These are phyloP conservation scores for Drosophila fulvimacula DNA, from an alignment of 2,888 invertebrate genomes.

Conservation along the genomic window DNA sequence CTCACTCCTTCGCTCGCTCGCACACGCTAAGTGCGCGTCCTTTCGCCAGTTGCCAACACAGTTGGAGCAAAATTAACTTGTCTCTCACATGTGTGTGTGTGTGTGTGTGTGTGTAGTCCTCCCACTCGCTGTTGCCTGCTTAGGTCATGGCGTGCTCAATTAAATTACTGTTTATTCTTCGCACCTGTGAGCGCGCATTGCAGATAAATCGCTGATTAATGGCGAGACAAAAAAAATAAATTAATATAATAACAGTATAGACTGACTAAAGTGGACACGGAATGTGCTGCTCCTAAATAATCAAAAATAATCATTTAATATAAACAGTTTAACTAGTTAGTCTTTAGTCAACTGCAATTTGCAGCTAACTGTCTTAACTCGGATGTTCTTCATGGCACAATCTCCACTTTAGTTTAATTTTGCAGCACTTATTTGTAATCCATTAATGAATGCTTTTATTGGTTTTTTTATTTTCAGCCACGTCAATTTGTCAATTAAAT, in stretches of 20 bases:
- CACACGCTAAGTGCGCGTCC: background rate
- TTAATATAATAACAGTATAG: constrained; percentile 3
- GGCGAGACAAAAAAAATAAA: background rate
- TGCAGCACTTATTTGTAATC: background rate
- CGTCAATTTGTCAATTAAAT: constrained; percentile 60
- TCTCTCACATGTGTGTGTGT: background rate
- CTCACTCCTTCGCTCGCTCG: background rate
- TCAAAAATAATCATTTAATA: background rate
- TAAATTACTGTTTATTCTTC: constrained; percentile 46
- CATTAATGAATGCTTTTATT: constrained; percentile 2
- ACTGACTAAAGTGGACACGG: background rate
- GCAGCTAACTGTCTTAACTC: background rate
- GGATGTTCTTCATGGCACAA: background rate
- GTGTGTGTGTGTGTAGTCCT: background rate
- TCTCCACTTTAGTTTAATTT: background rate
- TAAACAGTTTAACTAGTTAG: background rate
- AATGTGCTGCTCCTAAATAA: background rate
- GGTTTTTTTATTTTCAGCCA: constrained; percentile 36
- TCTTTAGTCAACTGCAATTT: background rate
- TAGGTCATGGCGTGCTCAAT: constrained; percentile 38
- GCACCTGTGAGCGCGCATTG: constrained; percentile 26
- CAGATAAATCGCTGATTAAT: constrained; percentile 38
- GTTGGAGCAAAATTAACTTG: constrained; percentile 25
- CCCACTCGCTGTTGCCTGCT: background rate
- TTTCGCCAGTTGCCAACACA: constrained; percentile 22